Evolutionary conservation across 2,113 vertebrate genomes (phyloP), one percentile per base, ranked within the genome.

Genomic region (Trogon melanurus): DNA sequence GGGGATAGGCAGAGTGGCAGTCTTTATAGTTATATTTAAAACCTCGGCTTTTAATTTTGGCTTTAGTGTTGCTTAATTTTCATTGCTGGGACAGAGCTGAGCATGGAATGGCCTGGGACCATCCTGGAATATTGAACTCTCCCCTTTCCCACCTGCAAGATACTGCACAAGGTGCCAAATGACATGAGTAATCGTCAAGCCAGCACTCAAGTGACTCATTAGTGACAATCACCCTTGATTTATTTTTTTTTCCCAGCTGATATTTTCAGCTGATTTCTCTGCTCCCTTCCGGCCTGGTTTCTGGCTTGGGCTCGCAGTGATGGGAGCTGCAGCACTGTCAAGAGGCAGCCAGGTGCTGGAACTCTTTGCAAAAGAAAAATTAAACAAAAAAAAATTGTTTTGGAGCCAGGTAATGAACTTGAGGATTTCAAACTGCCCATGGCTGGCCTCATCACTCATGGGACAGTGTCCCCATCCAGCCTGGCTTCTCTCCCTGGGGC

Each of bases 151-250:
- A 70, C 91, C 88, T 88, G 64, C 54, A 32, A 36, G 62, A 26
- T 41, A 11, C 14, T 2, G 15, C 50, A 34, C 17, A 50, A 87
- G 81, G 79, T 92, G 79, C 82, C 51, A 73, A 32, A 66, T 21
- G 19, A 44, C 19, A 25, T 74, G 56, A 89, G 78, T 89, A 88
- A 74, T 71, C 19, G 5, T 74, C 48, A 71, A 87, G 38, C 45
- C 41, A 22, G 32, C 47, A 48, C 74, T 67, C 61, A 22, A 91
- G 61, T 78, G 94, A 93, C 85, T 96, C 92, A 79, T 85, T 92
- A 82, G 57, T 90, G 88, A 91, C 82, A 93, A 64, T 82, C 57
- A 41, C 61, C 29, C n/a, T 65, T 82, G 65, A 67, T 88, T 94
- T 47, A 1, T 66, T 51, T 69, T 25, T 66, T 58, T 64, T 54